Conservation (phyloP, 1,140 invertebrate species). For the Drosophila tropicalis region DNA sequence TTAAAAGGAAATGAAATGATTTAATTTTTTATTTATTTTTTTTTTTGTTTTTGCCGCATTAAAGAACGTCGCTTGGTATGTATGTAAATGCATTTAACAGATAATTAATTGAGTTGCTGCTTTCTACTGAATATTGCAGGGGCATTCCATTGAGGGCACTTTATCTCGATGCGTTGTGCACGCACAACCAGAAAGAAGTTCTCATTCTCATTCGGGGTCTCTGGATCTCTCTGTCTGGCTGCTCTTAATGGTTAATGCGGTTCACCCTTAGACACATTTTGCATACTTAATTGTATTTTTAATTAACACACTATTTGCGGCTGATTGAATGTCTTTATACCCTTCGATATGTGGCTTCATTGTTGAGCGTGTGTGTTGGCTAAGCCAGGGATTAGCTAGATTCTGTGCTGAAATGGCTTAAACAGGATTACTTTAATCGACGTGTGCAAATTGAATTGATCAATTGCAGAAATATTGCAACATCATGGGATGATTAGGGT, state of each 20-base stretch:
- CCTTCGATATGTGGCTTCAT: neutral
- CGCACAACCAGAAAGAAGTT: neutral
- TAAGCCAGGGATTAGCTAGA: neutral
- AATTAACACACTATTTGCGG: slow-evolving; percentile 68
- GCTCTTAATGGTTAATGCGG: slow-evolving; percentile 19
- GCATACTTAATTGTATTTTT: slow-evolving; percentile 79
- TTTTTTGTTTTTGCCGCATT: neutral
- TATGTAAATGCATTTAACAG: slow-evolving; percentile 53
- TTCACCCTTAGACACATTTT: slow-evolving; percentile 41
- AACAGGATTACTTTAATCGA: neutral
- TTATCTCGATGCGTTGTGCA: neutral
- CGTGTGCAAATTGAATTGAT: neutral
- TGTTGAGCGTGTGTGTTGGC: neutral
- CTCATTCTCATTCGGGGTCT: neutral
- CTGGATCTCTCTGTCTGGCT: neutral
- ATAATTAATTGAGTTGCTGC: slow-evolving; percentile 70
- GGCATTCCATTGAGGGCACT: slow-evolving; percentile 8
- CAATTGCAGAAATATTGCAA: neutral
- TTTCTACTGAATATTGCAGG: slow-evolving; percentile 46
- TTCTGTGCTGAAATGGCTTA: neutral
- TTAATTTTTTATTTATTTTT: neutral
- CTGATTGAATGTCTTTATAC: neutral
- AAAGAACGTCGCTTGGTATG: slow-evolving; percentile 37
- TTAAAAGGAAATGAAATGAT: slow-evolving; percentile 5
- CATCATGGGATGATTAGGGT: too few relatives aligned